These are phyloP conservation scores for Helicolenus hilgendorfi DNA, from an alignment of 2,797 vertebrate species.

Conservation along the genomic window DNA sequence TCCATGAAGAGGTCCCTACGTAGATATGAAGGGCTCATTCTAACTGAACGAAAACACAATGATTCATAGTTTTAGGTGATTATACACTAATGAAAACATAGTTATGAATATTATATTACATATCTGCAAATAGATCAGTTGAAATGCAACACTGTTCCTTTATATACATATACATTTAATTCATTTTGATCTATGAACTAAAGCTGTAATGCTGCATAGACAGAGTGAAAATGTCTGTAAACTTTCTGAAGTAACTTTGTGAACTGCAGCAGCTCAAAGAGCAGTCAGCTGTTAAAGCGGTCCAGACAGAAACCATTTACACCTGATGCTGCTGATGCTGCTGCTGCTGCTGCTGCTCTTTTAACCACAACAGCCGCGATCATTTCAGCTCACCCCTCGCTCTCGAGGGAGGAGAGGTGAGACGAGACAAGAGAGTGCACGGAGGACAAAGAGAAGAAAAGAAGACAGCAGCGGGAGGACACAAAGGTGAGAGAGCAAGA, in stretches of 20 bases:
- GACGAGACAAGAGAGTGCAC: not conserved
- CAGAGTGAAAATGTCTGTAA: not conserved
- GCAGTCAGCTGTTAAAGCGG: conserved; percentile 33
- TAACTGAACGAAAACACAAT: no score
- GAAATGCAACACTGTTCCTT: not conserved
- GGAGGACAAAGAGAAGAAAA: not conserved
- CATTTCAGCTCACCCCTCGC: conserved; percentile 20
- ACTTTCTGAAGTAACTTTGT: not conserved
- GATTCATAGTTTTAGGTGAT: no score
- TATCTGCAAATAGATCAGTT: accelerated
- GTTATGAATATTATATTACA: no score
- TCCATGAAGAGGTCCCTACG: accelerated
- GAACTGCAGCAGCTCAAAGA: not conserved
- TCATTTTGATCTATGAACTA: not conserved
- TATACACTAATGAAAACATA: no score
- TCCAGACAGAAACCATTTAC: conserved; percentile 57
- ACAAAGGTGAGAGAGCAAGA: not conserved
- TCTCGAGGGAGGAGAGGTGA: conserved; percentile 25
- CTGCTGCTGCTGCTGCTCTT: conserved; percentile 24
- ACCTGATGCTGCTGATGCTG: conserved; percentile 27
- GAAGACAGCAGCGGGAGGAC: not conserved
- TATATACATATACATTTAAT: not conserved
- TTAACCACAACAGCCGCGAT: not conserved
- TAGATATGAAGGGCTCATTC: no score
- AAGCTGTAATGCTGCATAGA: not conserved